Percentiles rank a stretch among this genome's conserved stretches.
Conservation (phyloP, 2,797 vertebrate genomes). For the Arctocebus calabarensis region DNA sequence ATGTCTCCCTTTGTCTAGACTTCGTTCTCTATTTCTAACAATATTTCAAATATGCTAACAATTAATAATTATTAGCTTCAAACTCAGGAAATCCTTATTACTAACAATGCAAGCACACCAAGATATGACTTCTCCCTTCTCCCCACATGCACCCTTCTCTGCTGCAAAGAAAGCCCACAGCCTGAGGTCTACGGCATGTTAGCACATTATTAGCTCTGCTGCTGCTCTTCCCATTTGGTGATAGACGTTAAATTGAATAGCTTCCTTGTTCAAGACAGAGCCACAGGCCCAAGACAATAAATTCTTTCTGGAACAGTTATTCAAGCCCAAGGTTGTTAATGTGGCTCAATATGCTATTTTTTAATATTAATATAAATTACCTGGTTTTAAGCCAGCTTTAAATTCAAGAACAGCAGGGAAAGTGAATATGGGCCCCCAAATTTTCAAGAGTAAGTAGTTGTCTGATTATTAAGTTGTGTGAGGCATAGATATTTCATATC, state of each 20-base stretch:
- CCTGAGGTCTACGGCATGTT: neutral
- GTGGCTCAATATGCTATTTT: neutral
- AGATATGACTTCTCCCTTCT: too few species aligned
- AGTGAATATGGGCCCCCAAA: neutral
- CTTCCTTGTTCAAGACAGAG: neutral
- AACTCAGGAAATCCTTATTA: too few species aligned
- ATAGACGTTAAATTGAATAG: neutral
- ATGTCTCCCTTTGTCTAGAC: too few species aligned
- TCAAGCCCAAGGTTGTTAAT: neutral
- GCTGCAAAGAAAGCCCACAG: neutral
- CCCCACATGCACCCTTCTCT: too few species aligned
- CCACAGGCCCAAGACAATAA: neutral
- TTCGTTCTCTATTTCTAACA: too few species aligned
- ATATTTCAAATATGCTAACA: too few species aligned
- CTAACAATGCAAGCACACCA: too few species aligned
- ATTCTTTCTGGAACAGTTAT: neutral
- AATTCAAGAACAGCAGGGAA: neutral
- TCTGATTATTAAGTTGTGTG: neutral
- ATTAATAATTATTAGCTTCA: too few species aligned
- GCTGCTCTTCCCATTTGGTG: neutral
- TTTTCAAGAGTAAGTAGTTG: neutral
- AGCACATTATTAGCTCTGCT: neutral
- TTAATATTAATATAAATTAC: neutral
- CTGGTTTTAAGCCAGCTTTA: neutral
- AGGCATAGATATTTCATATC: neutral